phyloP scores from a whole-genome alignment of 2,888 invertebrate genomes.

The Eupithecia centaureata region DNA sequence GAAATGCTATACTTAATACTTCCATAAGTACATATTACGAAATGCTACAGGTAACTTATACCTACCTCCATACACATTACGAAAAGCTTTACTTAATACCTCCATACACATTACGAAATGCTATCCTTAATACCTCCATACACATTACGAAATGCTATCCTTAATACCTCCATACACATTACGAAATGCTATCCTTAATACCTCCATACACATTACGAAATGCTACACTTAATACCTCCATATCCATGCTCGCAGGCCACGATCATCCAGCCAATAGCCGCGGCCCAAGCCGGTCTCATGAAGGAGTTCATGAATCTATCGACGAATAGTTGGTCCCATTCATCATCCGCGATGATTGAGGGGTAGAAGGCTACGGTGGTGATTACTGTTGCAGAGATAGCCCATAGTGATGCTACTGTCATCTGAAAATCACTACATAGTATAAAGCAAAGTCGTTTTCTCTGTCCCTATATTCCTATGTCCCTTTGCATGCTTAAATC shows the following conservation, averaged over 20 bases:
- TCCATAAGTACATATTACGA: slow-evolving; percentile 18
- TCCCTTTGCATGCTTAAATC: too few relatives aligned
- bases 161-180: too few relatives aligned
- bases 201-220: neutral
- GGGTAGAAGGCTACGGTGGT: slow-evolving; percentile 36
- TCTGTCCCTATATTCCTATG: too few relatives aligned
- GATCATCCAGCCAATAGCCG: slow-evolving; percentile 63
- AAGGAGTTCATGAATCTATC: slow-evolving; percentile 52
- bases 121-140: too few relatives aligned
- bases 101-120: too few relatives aligned
- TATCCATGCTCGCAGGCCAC: slow-evolving; percentile 56
- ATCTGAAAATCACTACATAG: too few relatives aligned
- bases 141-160: too few relatives aligned
- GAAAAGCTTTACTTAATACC: too few relatives aligned
- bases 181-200: too few relatives aligned
- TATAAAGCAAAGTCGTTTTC: too few relatives aligned
- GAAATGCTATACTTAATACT: slow-evolving; percentile 14
- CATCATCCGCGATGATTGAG: slow-evolving; percentile 37
- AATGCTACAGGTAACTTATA: too few relatives aligned
- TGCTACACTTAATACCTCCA: slow-evolving; percentile 24
- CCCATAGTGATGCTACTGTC: slow-evolving; percentile 26
- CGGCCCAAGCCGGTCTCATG: slow-evolving; percentile 59
- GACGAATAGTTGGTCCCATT: slow-evolving; percentile 41
- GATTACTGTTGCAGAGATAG: slow-evolving; percentile 17
- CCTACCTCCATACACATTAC: too few relatives aligned